Conservation (phyloP, 2,113 vertebrate species). For the Clarias batrachus region DNA sequence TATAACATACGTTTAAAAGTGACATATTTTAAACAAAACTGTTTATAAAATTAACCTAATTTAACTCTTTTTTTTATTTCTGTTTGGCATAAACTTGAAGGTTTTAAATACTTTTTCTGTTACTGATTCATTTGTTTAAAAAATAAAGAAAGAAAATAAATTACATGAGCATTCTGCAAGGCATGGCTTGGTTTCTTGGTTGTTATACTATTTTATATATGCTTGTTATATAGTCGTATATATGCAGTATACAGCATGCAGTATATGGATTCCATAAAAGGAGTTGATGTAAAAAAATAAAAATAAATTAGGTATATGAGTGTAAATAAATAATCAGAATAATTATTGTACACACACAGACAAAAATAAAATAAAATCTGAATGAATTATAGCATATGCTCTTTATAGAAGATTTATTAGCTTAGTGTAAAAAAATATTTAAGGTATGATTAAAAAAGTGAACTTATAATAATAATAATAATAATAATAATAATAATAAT, state of each 20-base stretch:
- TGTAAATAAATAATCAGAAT: not conserved
- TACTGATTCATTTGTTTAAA: no score
- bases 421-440: not conserved
- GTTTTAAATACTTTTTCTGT: no score
- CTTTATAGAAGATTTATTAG: not conserved
- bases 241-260: not conserved
- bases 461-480: slow-evolving; percentile 27
- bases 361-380: no score
- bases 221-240: not conserved
- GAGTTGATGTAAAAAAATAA: not conserved
- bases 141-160: no score
- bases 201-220: not conserved
- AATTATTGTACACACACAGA: no score
- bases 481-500: slow-evolving; percentile 54
- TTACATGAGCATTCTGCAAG: no score
- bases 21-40: no score
- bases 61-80: no score
- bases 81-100: no score
- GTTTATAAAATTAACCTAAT: no score
- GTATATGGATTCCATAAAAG: not conserved
- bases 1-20: no score
- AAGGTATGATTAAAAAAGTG: not conserved
- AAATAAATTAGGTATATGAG: not conserved
- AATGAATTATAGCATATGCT: not conserved
- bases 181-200: no score